These are phyloP conservation scores for Glaucidium brasilianum DNA, from an alignment of 2,113 vertebrate species.

Conservation along the genomic window DNA sequence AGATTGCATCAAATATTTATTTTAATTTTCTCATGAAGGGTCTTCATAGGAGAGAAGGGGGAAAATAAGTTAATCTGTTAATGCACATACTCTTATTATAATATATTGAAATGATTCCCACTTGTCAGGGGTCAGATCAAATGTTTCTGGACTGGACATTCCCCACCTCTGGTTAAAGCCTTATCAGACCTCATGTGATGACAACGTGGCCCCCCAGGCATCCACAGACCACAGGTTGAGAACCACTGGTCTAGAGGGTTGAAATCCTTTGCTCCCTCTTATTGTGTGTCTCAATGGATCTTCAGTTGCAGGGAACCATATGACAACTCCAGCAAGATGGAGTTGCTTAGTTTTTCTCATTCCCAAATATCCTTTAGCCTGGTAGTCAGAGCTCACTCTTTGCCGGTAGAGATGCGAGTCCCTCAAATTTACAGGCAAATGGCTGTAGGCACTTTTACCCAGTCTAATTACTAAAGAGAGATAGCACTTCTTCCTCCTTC, in stretches of 20 bases:
- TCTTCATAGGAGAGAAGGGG: too few relatives aligned
- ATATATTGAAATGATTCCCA: too few relatives aligned
- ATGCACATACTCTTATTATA: too few relatives aligned
- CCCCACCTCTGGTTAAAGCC: too few relatives aligned
- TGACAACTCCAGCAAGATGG: not conserved
- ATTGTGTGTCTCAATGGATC: not conserved
- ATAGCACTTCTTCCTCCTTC: not conserved
- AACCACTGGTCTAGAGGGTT: not conserved
- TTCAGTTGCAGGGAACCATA: not conserved
- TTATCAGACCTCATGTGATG: too few relatives aligned
- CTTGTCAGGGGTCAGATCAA: too few relatives aligned
- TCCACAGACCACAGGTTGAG: too few relatives aligned
- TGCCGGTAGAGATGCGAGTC: fast-evolving
- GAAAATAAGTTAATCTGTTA: too few relatives aligned
- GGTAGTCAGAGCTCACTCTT: not conserved
- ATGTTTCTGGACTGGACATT: too few relatives aligned
- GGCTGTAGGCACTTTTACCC: not conserved
- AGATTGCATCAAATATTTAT: too few relatives aligned
- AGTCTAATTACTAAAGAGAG: not conserved
- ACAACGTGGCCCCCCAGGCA: too few relatives aligned
- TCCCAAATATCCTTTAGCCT: not conserved
- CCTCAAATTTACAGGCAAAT: not conserved
- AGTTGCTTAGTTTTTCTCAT: not conserved
- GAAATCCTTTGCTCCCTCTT: not conserved
- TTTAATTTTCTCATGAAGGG: too few relatives aligned